Conservation (phyloP, 2,797 vertebrate species). For the Neoniphon sammara region DNA sequence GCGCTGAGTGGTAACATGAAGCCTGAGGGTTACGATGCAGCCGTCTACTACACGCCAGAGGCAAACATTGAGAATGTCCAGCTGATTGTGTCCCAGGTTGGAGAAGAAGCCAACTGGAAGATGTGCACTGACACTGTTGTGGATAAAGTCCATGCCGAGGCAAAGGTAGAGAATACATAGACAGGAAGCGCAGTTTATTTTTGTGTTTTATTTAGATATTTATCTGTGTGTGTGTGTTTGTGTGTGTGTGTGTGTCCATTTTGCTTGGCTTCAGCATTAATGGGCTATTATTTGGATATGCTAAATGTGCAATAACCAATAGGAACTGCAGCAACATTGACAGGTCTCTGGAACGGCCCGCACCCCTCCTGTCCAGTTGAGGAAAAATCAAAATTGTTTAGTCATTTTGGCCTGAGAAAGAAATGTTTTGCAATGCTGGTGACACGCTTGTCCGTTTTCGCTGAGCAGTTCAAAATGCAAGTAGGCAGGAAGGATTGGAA, state of each 20-base stretch:
- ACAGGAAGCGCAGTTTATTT: background rate
- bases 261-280: too few relatives aligned
- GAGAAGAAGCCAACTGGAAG: constrained; percentile 83
- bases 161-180: constrained; percentile 52
- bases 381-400: too few relatives aligned
- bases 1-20: constrained; percentile 66
- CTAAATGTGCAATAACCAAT: background rate
- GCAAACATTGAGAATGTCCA: constrained; percentile 57
- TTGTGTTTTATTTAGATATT: too few relatives aligned
- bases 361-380: background rate
- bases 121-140: constrained; percentile 73
- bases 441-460: too few relatives aligned
- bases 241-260: too few relatives aligned
- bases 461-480: too few relatives aligned
- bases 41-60: constrained; percentile 71
- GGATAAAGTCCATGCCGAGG: constrained; percentile 11
- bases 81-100: constrained; percentile 78
- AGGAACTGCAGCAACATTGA: background rate
- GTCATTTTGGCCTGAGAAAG: too few relatives aligned
- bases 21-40: constrained; percentile 75
- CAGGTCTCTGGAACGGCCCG: background rate
- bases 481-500: too few relatives aligned
- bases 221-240: too few relatives aligned
- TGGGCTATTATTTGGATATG: too few relatives aligned
- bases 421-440: too few relatives aligned